Base-by-base conservation (phyloP, 1,140 invertebrate genomes). In the Bicyclus anynana region DNA sequence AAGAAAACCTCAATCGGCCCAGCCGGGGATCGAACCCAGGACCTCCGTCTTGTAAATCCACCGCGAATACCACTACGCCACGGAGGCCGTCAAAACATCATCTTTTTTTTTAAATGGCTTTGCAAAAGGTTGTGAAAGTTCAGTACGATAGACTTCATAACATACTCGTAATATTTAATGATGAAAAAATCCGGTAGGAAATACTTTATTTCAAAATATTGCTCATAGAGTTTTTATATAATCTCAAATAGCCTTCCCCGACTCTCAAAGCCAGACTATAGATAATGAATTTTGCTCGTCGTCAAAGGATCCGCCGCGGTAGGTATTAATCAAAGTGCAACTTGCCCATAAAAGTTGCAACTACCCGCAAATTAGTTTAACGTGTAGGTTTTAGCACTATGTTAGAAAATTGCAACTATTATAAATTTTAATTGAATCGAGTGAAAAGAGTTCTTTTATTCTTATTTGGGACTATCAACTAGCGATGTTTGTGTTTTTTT, bases 341-440 rank as follows among this genome's bases (percentile, higher is more conserved):
- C 38, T 42, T 42, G 1, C 6, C 7, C n/a, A n/a, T n/a, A 42
- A 42, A 42, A 42, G 38, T 42, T 42, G 17, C 38, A 7, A 18
- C 38, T 42, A 42, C 14, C 38, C 38, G 38, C 38, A 42, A 42
- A 42, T 42, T 42, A 42, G 38, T 42, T 42, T 42, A 18, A 37
- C 33, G 33, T 37, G 13, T 14, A n/a, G 13, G 33, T n/a, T 37
- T 37, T 13, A 13, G 1, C 12, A 14, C 10, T n/a, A 37, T 5
- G 13, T 37, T 9, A n/a, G 33, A 37, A 37, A 13, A n/a, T 37
- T 37, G 13, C 13, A 10, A 37, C 33, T n/a, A n/a, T n/a, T n/a
- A n/a, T 13, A 37, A 37, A 6, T 37, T 13, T 37, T 37, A 14
- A 37, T 37, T 37, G 33, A 37, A 37, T 27, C 26, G 5, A 27